Conservation (phyloP, 1,140 invertebrate genomes). For the Helicorthomorpha holstii region DNA sequence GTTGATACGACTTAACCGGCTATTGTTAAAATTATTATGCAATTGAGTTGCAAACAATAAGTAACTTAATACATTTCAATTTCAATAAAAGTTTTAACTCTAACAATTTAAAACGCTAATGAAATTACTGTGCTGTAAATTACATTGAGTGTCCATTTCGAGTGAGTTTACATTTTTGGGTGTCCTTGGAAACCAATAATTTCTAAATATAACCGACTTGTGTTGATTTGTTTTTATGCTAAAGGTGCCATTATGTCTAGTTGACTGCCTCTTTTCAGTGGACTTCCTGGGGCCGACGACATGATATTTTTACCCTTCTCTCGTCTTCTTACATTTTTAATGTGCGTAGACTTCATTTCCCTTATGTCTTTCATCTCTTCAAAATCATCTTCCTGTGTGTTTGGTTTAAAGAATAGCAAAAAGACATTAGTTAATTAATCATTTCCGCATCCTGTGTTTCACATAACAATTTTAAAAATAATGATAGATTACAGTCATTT, state of each 20-base stretch:
- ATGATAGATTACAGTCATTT: constrained; percentile 47
- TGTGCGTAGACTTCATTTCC: constrained; percentile 70
- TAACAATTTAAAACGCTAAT: too few relatives aligned
- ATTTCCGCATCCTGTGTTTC: not conserved
- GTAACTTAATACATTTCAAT: too few relatives aligned
- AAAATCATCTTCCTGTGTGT: constrained; percentile 60
- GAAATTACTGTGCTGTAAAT: too few relatives aligned
- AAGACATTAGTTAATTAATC: not conserved
- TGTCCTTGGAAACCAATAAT: too few relatives aligned
- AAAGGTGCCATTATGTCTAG: not conserved
- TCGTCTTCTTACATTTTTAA: constrained; percentile 16
- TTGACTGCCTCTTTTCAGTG: not conserved
- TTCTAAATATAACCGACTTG: too few relatives aligned
- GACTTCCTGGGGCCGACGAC: not conserved
- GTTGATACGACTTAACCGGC: too few relatives aligned
- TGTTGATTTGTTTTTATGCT: too few relatives aligned
- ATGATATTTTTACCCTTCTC: constrained; percentile 7
- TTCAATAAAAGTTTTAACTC: too few relatives aligned
- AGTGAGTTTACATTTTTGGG: too few relatives aligned
- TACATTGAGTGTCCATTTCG: too few relatives aligned
- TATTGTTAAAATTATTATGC: too few relatives aligned
- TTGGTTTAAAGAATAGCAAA: not conserved
- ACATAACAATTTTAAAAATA: not conserved
- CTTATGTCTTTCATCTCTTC: constrained; percentile 85
- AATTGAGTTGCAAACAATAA: too few relatives aligned